Evolutionary conservation across 2,113 vertebrate genomes (phyloP), one percentile per base, ranked within the genome.

Genomic region (Archilochus colubris): DNA sequence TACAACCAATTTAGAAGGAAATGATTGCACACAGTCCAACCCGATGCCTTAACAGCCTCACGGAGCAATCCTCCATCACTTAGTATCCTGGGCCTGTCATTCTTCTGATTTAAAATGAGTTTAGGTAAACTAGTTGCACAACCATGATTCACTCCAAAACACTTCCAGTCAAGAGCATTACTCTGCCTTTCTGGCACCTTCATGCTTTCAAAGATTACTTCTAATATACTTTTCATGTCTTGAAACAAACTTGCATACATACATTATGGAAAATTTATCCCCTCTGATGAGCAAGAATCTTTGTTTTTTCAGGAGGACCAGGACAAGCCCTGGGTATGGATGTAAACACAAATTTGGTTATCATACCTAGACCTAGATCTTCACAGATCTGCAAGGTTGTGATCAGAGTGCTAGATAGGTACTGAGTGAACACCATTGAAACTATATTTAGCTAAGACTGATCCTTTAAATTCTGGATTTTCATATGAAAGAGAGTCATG

Each of bases 1-100:
- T 78, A 95, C 95, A 96, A 95, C 76, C 95, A 96, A 96, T 96
- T 96, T 93, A 92, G 92, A 78, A 82, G 90, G 88, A 90, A 97
- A 97, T 91, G 94, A 96, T 95, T 97, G 94, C 27, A 1, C 75
- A 53, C 61, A 91, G 86, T 86, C 93, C 93, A 94, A 53, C 36
- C 78, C 10, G 0, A 75, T 89, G 91, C 88, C 89, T 95, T 2
- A 80, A 85, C 58, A 17, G 83, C 80, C 55, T 77, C 93, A 81
- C 43, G 1, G 86, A 92, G 95, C 90, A 91, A 92, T 95, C 85
- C 93, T 77, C 86, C 91, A 89, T 88, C 95, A 66, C 88, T 96
- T 83, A 89, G 66, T 51, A 91, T 64, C 89, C 82, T n/a, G 83
- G 75, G 51, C 44, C 89, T 96, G 96, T 95, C 95, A 97, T 66